A percentile compares a stretch with the other conserved stretches of the same genome.
phyloP scores from a whole-genome alignment of 1,140 invertebrate genomes.

The Diachasmimorpha longicaudata region DNA sequence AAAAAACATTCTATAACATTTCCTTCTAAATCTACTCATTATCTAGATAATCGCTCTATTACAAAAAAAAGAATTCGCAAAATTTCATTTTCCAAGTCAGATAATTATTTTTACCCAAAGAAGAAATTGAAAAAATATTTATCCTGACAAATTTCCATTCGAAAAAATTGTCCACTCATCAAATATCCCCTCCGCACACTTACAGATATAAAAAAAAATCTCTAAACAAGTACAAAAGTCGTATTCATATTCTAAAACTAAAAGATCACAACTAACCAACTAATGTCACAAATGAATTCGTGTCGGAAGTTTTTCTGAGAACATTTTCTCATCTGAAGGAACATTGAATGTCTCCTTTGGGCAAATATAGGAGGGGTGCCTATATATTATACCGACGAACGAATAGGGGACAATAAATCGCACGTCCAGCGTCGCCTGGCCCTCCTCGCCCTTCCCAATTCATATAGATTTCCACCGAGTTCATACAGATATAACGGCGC shows the following conservation, averaged over 20 bases:
- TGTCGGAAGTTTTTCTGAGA: not conserved
- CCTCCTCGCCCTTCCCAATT: not conserved
- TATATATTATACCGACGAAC: not conserved
- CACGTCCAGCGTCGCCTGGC: not conserved
- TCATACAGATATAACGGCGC: not conserved
- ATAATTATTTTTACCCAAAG: too few relatives aligned
- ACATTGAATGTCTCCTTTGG: not conserved
- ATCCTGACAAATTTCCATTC: too few relatives aligned
- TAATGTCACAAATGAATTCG: not conserved
- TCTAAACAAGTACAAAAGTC: not conserved
- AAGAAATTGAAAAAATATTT: too few relatives aligned
- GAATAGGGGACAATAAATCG: constrained; percentile 12
- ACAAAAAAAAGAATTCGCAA: too few relatives aligned
- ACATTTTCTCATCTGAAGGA: not conserved
- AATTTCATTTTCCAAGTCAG: too few relatives aligned
- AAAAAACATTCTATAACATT: too few relatives aligned
- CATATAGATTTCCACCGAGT: not conserved
- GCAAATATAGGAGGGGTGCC: not conserved
- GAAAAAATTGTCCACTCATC: not conserved
- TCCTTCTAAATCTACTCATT: too few relatives aligned
- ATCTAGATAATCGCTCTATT: too few relatives aligned
- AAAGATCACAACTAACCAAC: not conserved
- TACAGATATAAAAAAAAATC: not conserved
- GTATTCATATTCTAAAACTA: not conserved
- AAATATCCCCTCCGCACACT: not conserved